Percentiles rank a stretch among this genome's conserved stretches.
Conservation (phyloP, 2,113 vertebrate species). For the Arvicanthis niloticus region DNA sequence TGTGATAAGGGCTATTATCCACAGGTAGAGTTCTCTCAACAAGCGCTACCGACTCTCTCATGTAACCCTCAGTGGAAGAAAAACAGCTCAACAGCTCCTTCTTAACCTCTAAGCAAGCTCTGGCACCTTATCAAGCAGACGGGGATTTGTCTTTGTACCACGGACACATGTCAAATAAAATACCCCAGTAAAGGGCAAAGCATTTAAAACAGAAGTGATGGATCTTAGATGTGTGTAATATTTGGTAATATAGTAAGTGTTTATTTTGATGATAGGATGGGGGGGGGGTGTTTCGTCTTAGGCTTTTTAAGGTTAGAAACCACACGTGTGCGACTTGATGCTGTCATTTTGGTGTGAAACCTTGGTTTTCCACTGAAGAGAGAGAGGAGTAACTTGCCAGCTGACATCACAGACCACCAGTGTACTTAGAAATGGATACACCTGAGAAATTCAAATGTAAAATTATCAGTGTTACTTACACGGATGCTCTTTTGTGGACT, state of each 20-base stretch:
- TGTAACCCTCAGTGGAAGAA: slow-evolving; percentile 85
- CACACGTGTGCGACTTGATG: slow-evolving; percentile 37
- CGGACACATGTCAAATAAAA: slow-evolving; percentile 87
- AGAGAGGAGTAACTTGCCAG: slow-evolving; percentile 32
- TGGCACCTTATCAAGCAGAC: slow-evolving; percentile 86
- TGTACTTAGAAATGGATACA: slow-evolving; percentile 44
- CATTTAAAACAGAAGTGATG: slow-evolving; percentile 84
- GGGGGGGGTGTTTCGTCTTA: slow-evolving; percentile 55
- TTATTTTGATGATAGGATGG: slow-evolving; percentile 82
- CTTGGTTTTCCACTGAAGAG: slow-evolving; percentile 6
- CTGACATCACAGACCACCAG: neutral
- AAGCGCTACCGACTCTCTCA: slow-evolving; percentile 85
- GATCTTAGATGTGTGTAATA: slow-evolving; percentile 80
- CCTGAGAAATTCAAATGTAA: neutral
- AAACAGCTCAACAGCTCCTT: slow-evolving; percentile 82
- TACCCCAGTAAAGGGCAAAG: slow-evolving; percentile 85
- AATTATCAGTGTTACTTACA: slow-evolving; percentile 11
- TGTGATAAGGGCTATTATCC: slow-evolving; percentile 89
- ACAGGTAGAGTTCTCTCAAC: slow-evolving; percentile 91
- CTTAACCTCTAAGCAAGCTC: slow-evolving; percentile 84
- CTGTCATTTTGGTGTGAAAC: slow-evolving; percentile 38
- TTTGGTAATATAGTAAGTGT: slow-evolving; percentile 84
- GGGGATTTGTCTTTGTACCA: slow-evolving; percentile 85
- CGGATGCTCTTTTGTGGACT: slow-evolving; percentile 20
- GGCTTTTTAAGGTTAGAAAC: slow-evolving; percentile 60